Evolutionary conservation across 2,113 vertebrate species (phyloP), one percentile per base, ranked within the genome.

Genomic region (Ellobius talpinus): DNA sequence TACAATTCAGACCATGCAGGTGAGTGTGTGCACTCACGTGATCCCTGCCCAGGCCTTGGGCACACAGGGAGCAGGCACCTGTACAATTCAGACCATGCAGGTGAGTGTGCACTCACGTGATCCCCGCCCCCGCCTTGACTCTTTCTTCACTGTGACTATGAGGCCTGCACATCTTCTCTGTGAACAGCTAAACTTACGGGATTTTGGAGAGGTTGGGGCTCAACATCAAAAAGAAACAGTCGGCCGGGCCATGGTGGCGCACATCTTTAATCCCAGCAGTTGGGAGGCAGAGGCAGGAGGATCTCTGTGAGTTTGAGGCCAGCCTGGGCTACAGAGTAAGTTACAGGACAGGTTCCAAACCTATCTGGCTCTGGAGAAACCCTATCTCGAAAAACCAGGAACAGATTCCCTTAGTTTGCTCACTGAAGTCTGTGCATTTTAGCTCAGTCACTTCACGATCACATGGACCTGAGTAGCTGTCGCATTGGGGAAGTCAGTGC

Each of bases 211-310:
- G 39, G 23, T 0, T 13, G 50, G 33, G 13, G 7, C 24, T 91
- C 39, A 82, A 19, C 5, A 5, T 70, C 78, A 76, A 90, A 95
- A 88, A 16, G 19, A 86, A 96, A 58, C 33, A 17, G n/a, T 92
- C 33, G 6, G 33, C 16, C 3, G 16, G 68, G 33, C 14, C 2
- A 5, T 68, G 31, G 31, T 33, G 12, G 5, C 4, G 0, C 13
- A 68, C 31, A 16, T 16, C 66, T 70, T 70, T 70, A 70, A 70
- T 19, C 68, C 68, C 33, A 72, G 33, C 16, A 72, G 16, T 72
- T 2, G 0, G 36, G 68, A 72, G 68, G 33, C 16, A 19, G 68
- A 72, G 68, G 17, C 68, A 72, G 36, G 36, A 3, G 5, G 16
- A 72, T 72, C 68, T 72, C 68, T 72, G 70, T 72, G 70, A 72